phyloP scores from a whole-genome alignment of 2,888 invertebrate genomes.

The Sesia apiformis region DNA sequence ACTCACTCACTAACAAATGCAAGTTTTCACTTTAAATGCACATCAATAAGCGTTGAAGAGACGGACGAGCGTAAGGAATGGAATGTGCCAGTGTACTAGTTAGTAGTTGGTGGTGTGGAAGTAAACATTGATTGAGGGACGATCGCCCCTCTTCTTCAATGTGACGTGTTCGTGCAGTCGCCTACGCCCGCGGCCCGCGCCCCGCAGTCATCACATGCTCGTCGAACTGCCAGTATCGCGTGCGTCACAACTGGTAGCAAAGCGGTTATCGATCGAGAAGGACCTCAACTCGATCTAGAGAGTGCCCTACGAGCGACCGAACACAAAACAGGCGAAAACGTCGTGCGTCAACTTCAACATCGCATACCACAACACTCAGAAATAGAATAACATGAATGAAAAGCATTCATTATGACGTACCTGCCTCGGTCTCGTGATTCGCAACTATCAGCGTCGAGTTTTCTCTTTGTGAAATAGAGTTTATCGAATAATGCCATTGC shows the following conservation, averaged over 20 bases:
- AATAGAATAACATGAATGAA: slow-evolving; percentile 53
- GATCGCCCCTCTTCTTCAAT: slow-evolving; percentile 44
- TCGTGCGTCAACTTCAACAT: slow-evolving; percentile 40
- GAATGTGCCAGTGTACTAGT: slow-evolving; percentile 67
- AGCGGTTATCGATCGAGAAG: slow-evolving; percentile 16
- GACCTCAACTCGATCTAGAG: slow-evolving; percentile 14
- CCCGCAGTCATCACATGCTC: slow-evolving; percentile 41
- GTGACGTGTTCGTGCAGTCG: slow-evolving; percentile 42
- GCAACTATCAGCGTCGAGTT: slow-evolving; percentile 52
- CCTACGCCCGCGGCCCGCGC: slow-evolving; percentile 40
- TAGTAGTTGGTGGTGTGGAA: slow-evolving; percentile 53
- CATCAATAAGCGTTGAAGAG: slow-evolving; percentile 32
- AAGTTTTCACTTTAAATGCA: slow-evolving; percentile 61
- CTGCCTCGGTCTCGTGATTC: slow-evolving; percentile 61
- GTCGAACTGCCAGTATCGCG: slow-evolving; percentile 33
- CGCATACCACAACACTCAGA: slow-evolving; percentile 34
- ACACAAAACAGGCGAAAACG: slow-evolving; percentile 19
- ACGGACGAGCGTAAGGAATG: slow-evolving; percentile 39
- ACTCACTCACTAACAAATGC: slow-evolving; percentile 44
- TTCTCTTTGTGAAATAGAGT: slow-evolving; percentile 79
- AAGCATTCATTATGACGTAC: slow-evolving; percentile 55
- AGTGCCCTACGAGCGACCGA: slow-evolving; percentile 19
- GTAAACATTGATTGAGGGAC: slow-evolving; percentile 53
- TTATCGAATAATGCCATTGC: slow-evolving; percentile 85
- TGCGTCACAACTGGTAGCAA: slow-evolving; percentile 38